These are phyloP conservation scores for Magallana gigas DNA, from an alignment of 1,140 invertebrate genomes.

Conservation along the genomic window DNA sequence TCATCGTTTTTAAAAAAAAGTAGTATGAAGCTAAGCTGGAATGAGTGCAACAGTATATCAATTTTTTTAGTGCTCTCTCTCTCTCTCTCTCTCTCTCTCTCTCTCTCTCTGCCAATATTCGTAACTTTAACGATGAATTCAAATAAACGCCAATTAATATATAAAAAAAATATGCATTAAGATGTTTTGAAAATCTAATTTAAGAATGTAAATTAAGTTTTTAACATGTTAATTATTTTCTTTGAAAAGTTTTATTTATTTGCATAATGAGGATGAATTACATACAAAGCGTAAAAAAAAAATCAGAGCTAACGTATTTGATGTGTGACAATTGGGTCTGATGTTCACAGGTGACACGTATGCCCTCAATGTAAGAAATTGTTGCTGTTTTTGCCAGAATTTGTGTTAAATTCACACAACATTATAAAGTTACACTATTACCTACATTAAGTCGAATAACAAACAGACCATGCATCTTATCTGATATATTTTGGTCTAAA, in stretches of 20 bases:
- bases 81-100: no score
- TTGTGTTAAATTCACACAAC: neutral
- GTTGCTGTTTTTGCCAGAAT: neutral
- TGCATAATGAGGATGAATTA: conserved; percentile 29
- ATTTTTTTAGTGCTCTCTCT: no score
- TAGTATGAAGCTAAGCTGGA: no score
- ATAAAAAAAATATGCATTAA: no score
- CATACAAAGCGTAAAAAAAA: neutral
- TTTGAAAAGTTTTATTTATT: neutral
- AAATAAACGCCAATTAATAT: no score
- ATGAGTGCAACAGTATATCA: no score
- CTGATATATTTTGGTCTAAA: neutral
- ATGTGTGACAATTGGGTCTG: neutral
- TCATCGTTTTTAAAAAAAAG: neutral
- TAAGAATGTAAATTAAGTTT: no score
- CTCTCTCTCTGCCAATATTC: no score
- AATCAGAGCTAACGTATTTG: neutral
- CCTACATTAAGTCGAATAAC: neutral
- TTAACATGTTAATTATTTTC: neutral
- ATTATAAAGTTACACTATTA: conserved; percentile 21
- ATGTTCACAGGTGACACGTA: neutral
- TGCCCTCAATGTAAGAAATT: no score
- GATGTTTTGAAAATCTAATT: no score
- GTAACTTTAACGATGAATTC: no score
- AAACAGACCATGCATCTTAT: neutral